Conservation (phyloP, 2,113 vertebrate genomes). For the Hystrix cristata region DNA sequence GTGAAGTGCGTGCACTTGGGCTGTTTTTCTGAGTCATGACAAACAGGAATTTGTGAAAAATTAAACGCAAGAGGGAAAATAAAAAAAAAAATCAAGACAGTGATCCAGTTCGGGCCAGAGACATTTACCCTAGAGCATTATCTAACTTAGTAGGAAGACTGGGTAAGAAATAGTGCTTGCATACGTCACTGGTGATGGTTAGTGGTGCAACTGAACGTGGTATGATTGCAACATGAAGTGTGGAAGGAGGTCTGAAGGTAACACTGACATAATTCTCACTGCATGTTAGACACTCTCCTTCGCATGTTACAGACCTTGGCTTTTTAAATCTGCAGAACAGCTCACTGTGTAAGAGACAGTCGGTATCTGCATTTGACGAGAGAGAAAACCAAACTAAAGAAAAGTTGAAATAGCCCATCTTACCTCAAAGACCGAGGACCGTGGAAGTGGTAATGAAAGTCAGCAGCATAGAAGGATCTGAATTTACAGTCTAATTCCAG, state of each 20-base stretch:
- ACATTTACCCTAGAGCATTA: neutral
- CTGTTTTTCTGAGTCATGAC: neutral
- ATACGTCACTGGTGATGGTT: neutral
- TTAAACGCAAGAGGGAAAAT: neutral
- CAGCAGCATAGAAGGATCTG: neutral
- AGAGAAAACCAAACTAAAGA: neutral
- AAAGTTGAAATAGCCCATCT: neutral
- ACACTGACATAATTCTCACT: neutral
- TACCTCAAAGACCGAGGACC: neutral
- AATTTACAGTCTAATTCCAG: neutral
- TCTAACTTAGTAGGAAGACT: neutral
- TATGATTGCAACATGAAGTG: neutral
- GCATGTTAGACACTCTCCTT: neutral
- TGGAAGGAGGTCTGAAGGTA: neutral
- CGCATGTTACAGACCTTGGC: neutral
- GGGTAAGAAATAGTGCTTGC: neutral
- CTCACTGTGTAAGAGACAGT: neutral
- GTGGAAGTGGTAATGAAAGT: neutral
- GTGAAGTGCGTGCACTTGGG: neutral
- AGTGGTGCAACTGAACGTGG: rapidly evolving
- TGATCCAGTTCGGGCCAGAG: neutral
- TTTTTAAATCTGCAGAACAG: neutral
- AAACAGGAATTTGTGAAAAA: neutral
- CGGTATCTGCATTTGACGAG: neutral
- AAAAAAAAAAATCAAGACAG: neutral